phyloP scores from a whole-genome alignment of 2,888 invertebrate genomes.

The Lacanobia oleracea region DNA sequence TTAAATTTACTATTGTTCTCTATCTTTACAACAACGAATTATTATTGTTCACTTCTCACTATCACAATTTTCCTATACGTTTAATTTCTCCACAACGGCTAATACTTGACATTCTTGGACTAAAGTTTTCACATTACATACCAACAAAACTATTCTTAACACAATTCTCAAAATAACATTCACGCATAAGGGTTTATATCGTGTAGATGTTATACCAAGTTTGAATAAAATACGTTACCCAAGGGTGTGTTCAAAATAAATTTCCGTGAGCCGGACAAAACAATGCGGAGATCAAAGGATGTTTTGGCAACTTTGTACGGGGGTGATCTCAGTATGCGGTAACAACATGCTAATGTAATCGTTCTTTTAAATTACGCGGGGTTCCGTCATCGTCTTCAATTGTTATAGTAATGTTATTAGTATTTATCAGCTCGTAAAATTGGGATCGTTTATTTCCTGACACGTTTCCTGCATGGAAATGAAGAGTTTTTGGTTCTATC shows the following conservation, averaged over 20 bases:
- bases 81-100: constrained; percentile 19
- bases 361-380: constrained; percentile 76
- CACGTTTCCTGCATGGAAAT: constrained; percentile 44
- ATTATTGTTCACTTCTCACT: constrained; percentile 12
- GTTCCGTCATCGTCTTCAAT: constrained; percentile 70
- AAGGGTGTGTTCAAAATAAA: constrained; percentile 75
- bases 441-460: constrained; percentile 53
- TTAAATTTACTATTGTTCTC: constrained; percentile 39
- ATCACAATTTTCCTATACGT: constrained; percentile 33
- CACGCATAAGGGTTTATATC: constrained; percentile 58
- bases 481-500: neutral
- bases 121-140: constrained; percentile 33
- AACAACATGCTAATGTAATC: constrained; percentile 83
- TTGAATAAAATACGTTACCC: constrained; percentile 78
- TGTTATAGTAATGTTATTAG: constrained; percentile 72
- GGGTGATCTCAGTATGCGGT: constrained; percentile 77
- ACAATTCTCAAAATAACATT: constrained; percentile 59
- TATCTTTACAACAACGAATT: constrained; percentile 24
- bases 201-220: constrained; percentile 60
- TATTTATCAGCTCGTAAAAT: constrained; percentile 72
- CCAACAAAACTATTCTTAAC: constrained; percentile 56
- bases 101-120: constrained; percentile 29
- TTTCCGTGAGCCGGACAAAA: constrained; percentile 84
- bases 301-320: constrained; percentile 80
- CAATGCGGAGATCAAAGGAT: constrained; percentile 81